phyloP scores from a whole-genome alignment of 1,140 invertebrate species.

The Galleria mellonella region DNA sequence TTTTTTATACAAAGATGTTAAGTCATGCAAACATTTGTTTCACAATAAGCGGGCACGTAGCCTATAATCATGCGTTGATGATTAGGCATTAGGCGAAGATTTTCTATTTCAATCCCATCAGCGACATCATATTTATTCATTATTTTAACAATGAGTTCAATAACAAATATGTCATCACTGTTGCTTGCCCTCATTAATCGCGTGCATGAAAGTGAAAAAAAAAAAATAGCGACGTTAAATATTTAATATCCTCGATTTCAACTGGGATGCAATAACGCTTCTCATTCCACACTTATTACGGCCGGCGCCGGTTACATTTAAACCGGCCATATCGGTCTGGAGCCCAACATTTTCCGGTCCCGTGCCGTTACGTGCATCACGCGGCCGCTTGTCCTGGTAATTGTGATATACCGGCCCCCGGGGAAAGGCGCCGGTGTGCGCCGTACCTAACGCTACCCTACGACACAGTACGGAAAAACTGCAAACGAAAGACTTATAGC shows the following conservation, averaged over 20 bases:
- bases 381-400: slow-evolving; percentile 31
- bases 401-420: slow-evolving; percentile 49
- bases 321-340: slow-evolving; percentile 5
- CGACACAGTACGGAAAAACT: slow-evolving; percentile 29
- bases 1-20: no score
- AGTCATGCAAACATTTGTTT: no score
- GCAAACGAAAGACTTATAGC: slow-evolving; percentile 42
- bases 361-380: slow-evolving; percentile 36
- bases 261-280: no score
- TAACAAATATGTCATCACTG: neutral
- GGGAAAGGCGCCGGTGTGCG: slow-evolving; percentile 17
- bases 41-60: no score
- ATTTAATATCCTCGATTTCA: no score
- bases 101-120: no score
- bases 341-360: no score
- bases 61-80: no score
- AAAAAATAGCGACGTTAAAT: slow-evolving; percentile 1
- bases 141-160: no score
- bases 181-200: neutral
- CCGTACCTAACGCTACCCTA: slow-evolving; percentile 24
- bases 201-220: slow-evolving; percentile 6
- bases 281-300: no score
- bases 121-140: no score
- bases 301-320: slow-evolving; percentile 1
- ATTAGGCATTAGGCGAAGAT: no score